phyloP scores from a whole-genome alignment of 2,888 invertebrate genomes.

The Fragum fragum region DNA sequence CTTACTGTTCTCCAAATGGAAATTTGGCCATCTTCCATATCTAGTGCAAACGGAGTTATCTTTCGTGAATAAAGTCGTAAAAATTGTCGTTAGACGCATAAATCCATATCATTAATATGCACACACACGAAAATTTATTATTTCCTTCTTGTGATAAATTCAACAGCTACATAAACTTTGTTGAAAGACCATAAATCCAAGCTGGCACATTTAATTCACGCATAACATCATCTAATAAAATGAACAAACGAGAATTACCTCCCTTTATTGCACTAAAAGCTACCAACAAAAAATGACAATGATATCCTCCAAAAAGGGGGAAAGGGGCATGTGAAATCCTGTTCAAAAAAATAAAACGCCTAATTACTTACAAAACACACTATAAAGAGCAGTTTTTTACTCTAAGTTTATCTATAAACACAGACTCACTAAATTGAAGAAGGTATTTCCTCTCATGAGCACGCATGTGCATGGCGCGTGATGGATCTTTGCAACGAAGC shows the following conservation, averaged over 20 bases:
- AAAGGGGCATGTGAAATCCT: too few relatives aligned
- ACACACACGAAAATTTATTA: conserved; percentile 22
- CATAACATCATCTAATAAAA: neutral
- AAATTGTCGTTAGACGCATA: neutral
- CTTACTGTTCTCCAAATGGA: conserved; percentile 35
- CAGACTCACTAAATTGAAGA: neutral
- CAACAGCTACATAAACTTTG: conserved; percentile 1
- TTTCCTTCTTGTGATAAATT: conserved; percentile 18
- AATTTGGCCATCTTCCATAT: conserved; percentile 23
- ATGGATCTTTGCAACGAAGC: neutral
- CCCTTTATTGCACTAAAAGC: neutral
- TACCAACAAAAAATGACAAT: neutral
- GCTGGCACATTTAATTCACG: neutral
- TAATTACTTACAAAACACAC: neutral
- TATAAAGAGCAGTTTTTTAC: neutral
- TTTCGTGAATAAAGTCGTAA: neutral
- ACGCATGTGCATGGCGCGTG: neutral
- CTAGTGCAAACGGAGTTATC: neutral
- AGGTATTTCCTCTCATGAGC: neutral
- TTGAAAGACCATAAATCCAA: conserved; percentile 23
- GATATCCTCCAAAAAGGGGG: too few relatives aligned
- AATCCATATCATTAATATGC: conserved; percentile 19
- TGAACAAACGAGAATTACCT: neutral
- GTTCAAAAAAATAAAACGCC: neutral
- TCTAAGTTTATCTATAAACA: neutral